Evolutionary conservation across 2,888 invertebrate genomes (phyloP).

Genomic region (Icerya purchasi): DNA sequence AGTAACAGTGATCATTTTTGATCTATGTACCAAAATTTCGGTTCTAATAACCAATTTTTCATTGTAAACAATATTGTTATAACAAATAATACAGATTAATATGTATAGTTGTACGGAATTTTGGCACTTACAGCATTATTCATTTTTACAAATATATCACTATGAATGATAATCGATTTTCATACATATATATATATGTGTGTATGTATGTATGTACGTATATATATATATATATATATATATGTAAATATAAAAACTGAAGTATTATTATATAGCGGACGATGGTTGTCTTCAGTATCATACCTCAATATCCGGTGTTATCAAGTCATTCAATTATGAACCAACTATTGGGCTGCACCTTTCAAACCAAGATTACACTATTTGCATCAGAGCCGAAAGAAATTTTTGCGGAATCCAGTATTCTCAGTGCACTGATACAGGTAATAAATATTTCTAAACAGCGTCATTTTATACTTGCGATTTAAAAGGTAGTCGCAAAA

Average conservation of each 20-base stretch:
- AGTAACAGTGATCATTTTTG: too few relatives aligned
- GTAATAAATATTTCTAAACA: conserved; percentile 24
- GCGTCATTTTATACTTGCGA: not conserved
- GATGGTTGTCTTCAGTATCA: conserved; percentile 59
- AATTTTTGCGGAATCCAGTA: conserved; percentile 77
- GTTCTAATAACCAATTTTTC: too few relatives aligned
- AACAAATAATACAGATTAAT: too few relatives aligned
- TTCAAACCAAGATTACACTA: conserved; percentile 72
- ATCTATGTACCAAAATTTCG: too few relatives aligned
- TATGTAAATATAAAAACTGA: not conserved
- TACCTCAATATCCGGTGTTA: conserved; percentile 56
- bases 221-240: not conserved
- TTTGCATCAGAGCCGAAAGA: conserved; percentile 60
- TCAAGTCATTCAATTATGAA: conserved; percentile 68
- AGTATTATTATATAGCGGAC: conserved; percentile 31
- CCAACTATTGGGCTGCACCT: conserved; percentile 49
- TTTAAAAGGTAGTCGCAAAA: too few relatives aligned
- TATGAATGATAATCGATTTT: too few relatives aligned
- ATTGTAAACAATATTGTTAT: too few relatives aligned
- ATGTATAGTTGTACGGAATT: too few relatives aligned
- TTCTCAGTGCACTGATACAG: conserved; percentile 45
- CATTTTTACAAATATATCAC: too few relatives aligned
- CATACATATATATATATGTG: too few relatives aligned
- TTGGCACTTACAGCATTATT: too few relatives aligned
- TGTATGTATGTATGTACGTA: too few relatives aligned